Evolutionary conservation across 1,140 invertebrate species (phyloP).

Genomic region (Drosophila paulistorum): DNA sequence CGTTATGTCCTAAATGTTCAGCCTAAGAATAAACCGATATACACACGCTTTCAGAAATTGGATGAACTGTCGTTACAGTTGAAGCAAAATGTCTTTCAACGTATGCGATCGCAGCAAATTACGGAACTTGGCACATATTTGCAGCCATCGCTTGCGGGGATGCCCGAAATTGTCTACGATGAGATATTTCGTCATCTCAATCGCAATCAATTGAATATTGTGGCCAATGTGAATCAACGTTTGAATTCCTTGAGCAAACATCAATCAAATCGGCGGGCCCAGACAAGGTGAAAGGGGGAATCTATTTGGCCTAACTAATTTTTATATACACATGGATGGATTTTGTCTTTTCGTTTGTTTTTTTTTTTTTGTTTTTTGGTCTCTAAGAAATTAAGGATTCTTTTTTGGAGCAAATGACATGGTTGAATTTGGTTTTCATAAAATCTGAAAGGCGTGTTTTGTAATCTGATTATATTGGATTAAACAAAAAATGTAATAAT

Average conservation of each 20-base stretch:
- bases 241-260: constrained; percentile 37
- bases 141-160: constrained; percentile 55
- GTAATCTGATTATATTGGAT: no score
- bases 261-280: constrained; percentile 11
- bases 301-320: background rate
- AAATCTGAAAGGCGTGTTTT: background rate
- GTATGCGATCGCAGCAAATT: constrained; percentile 64
- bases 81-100: constrained; percentile 70
- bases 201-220: constrained; percentile 54
- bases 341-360: background rate
- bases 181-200: constrained; percentile 62
- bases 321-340: constrained; percentile 13
- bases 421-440: constrained; percentile 2
- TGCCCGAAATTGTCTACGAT: constrained; percentile 59
- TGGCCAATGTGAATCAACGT: constrained; percentile 62
- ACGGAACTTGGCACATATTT: constrained; percentile 29
- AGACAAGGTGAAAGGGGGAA: background rate
- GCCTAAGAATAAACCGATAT: constrained; percentile 45
- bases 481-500: background rate
- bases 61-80: constrained; percentile 56
- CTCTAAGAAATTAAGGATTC: background rate
- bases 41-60: constrained; percentile 61
- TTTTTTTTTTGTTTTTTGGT: background rate
- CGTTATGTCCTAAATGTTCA: constrained; percentile 65
- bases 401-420: background rate